Evolutionary conservation across 2,797 vertebrate species (phyloP).

Genomic region (Myripristis jacobus): DNA sequence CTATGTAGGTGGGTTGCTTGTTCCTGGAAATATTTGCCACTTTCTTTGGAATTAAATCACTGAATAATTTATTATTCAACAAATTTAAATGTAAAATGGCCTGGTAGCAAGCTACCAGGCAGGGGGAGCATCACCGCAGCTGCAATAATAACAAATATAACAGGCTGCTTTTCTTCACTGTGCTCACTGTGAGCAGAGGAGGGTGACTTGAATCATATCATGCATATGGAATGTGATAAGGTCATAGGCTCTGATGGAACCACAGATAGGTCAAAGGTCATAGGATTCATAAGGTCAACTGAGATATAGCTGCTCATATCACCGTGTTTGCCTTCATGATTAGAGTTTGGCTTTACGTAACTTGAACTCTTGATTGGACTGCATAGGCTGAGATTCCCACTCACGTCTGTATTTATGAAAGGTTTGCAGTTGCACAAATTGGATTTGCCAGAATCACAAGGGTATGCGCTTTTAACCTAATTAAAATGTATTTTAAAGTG

Average conservation of each 20-base stretch:
- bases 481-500: no score
- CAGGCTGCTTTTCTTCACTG: background rate
- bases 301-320: constrained; percentile 19
- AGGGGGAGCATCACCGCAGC: constrained; percentile 6
- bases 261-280: constrained; percentile 10
- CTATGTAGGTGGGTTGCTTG: constrained; percentile 31
- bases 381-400: background rate
- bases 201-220: constrained; percentile 30
- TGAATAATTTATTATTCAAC: constrained; percentile 78
- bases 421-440: no score
- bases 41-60: constrained; percentile 69
- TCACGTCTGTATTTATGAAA: background rate
- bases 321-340: constrained; percentile 20
- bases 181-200: background rate
- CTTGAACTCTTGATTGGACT: background rate
- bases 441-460: no score
- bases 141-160: constrained; percentile 48
- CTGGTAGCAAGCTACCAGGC: constrained; percentile 31
- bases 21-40: constrained; percentile 51
- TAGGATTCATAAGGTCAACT: constrained; percentile 10
- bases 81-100: constrained; percentile 69
- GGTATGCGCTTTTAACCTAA: no score
- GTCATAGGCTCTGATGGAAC: constrained; percentile 26
- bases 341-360: constrained; percentile 13
- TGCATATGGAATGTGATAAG: constrained; percentile 34